Evolutionary conservation across 2,888 invertebrate genomes (phyloP), one percentile per base, ranked within the genome.

Genomic region (Spisula solida): DNA sequence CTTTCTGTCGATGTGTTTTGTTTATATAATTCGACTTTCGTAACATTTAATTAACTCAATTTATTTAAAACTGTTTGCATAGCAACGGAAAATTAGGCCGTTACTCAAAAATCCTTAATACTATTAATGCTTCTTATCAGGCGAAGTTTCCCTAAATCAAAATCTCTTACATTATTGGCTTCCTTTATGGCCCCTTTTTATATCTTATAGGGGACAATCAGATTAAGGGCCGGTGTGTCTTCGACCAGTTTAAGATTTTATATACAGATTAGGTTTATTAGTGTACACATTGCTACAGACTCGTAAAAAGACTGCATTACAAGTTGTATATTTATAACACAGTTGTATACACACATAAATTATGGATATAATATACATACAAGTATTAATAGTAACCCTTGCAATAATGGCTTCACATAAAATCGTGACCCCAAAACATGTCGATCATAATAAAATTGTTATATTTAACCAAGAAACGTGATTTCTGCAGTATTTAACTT

Each of bases 181-280:
- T 91, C 91, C 60, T 88, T 91, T 88, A 85, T 88, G 90, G 88
- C 79, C 87, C 82, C 82, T 78, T 70, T 81, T 86, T 81, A 81
- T 25, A 41, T 75, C 75, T 83, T 75, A 70, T 51, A 70, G 51
- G 51, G 83, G 75, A 75, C 75, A 75, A 75, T 75, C 75, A 75
- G 75, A 75, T 75, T 75, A 75, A 75, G 75, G 75, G 75, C 29
- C 75, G 31, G 31, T 75, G 75, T 75, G 75, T 75, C 75, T 75
- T 6, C 31, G 14, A 31, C 14, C 31, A 31, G 34, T 31, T 14
- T 34, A 75, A 75, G 34, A 25, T 12, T 75, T 31, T 18, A 16
- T 18, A 16, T 14, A 29, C 75, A 75, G 75, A 75, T 75, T 75
- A 75, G 75, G 18, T 31, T 18, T 31, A 34, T 16, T 75, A 25